Conservation (phyloP, 2,888 invertebrate genomes). For the Osmoderma eremita region DNA sequence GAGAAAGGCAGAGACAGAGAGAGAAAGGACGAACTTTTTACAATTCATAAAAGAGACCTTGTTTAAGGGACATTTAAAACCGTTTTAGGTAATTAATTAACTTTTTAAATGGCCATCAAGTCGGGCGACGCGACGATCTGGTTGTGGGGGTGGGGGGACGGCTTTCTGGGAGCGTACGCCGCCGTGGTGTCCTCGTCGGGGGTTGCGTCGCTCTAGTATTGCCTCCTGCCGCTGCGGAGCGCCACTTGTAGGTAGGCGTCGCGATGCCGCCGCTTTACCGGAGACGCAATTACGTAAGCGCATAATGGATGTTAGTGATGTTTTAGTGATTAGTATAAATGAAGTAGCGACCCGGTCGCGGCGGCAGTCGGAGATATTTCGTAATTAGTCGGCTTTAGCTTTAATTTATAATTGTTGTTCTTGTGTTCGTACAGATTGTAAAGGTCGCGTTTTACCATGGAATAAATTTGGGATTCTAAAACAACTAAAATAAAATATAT, state of each 20-base stretch:
- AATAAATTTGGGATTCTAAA: too few relatives aligned
- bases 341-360: not conserved
- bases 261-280: slow-evolving; percentile 54
- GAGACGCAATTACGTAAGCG: slow-evolving; percentile 41
- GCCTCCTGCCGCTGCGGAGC: slow-evolving; percentile 56
- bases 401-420: too few relatives aligned
- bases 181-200: slow-evolving; percentile 40
- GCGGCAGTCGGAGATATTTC: slow-evolving; percentile 6
- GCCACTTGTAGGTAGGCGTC: slow-evolving; percentile 60
- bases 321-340: not conserved
- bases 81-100: slow-evolving; percentile 63
- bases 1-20: not conserved
- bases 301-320: slow-evolving; percentile 22
- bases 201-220: too few relatives aligned
- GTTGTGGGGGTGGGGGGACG: slow-evolving; percentile 41
- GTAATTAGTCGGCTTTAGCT: too few relatives aligned
- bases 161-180: slow-evolving; percentile 27
- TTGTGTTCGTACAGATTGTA: too few relatives aligned
- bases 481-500: too few relatives aligned
- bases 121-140: slow-evolving; percentile 37
- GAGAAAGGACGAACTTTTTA: slow-evolving; percentile 45
- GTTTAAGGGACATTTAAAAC: slow-evolving; percentile 50
- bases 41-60: slow-evolving; percentile 35
- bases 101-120: slow-evolving; percentile 57
- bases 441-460: too few relatives aligned